Base-by-base conservation (phyloP, 2,888 invertebrate genomes). In the Oscheius sp. region DNA sequence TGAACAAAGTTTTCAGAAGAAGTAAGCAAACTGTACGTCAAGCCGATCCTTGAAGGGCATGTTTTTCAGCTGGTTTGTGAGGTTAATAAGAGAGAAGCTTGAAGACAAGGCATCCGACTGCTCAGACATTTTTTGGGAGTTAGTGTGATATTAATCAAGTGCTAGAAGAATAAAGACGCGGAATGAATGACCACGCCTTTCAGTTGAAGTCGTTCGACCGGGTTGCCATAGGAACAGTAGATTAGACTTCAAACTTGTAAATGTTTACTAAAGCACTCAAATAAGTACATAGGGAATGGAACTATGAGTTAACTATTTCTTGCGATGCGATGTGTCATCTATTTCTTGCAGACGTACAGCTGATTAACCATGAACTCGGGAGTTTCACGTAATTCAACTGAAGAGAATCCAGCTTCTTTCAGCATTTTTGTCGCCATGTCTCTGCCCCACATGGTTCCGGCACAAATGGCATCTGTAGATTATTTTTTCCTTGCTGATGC, bases 361-460 rank as follows among this genome's bases (percentile, higher is more conserved):
- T 71, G 64, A 65, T 80, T 81, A 17, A 78, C 64, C 6, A 69
- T 46, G 50, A 77, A 78, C 55, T 70, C 73, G 0, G 79, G 75
- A 1, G 74, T 70, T 4, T 70, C 53, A 1, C 70, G 45, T 3
- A 76, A 63, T 10, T 57, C 65, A 23, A 80, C 69, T 12, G 75
- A 50, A 5, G 46, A 50, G 65, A 82, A 82, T 29, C 82, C 82
- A 45, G 74, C 71, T n/a, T 67, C 42, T 5, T 76, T 68, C n/a
- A 82, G 69, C 65, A 82, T 50, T 6, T 71, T 50, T 5, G 48
- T n/a, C 2, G 75, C 81, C 48, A 70, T 63, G 33, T 75, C 67
- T 20, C 45, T 23, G 15, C 81, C 82, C 80, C 80, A 80, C 79
- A 78, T 78, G 0, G 80, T 65, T n/a, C 82, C 81, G 23, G 74